Evolutionary conservation across 1,140 invertebrate genomes (phyloP).

Genomic region (Zaprionus tsacasi): DNA sequence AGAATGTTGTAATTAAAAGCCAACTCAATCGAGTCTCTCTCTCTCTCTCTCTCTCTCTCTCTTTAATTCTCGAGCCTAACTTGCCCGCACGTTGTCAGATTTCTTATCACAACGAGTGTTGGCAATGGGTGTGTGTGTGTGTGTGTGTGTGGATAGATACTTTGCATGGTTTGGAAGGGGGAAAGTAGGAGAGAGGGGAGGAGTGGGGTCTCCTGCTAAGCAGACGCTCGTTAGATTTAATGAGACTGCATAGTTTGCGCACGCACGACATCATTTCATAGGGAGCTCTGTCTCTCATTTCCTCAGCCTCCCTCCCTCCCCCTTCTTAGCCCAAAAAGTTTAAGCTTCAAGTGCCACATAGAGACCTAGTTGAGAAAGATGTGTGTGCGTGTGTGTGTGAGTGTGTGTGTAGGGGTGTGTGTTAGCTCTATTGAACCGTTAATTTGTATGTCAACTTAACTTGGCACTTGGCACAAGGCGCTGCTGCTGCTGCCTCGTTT

Average conservation of each 20-base stretch:
- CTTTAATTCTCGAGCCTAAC: slow-evolving; percentile 39
- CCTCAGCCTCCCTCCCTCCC: no score
- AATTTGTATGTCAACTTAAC: slow-evolving; percentile 75
- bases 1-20: slow-evolving; percentile 13
- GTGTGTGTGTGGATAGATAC: slow-evolving; percentile 13
- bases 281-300: neutral
- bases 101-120: slow-evolving; percentile 31
- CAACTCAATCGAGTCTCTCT: slow-evolving; percentile 28
- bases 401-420: slow-evolving; percentile 15
- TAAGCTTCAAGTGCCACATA: slow-evolving; percentile 57
- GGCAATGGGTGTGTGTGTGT: slow-evolving; percentile 9
- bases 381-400: neutral
- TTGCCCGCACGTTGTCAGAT: slow-evolving; percentile 28
- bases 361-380: slow-evolving; percentile 58
- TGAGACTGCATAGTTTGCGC: slow-evolving; percentile 79
- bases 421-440: slow-evolving; percentile 74
- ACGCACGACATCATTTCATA: slow-evolving; percentile 78
- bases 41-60: slow-evolving; percentile 11
- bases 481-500: slow-evolving; percentile 18
- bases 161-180: neutral
- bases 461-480: slow-evolving; percentile 54
- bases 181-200: slow-evolving; percentile 13
- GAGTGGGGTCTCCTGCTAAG: slow-evolving; percentile 6
- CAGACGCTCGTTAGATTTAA: slow-evolving; percentile 76
- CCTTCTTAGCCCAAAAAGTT: neutral